Evolutionary conservation across 2,113 vertebrate genomes (phyloP).

Genomic region (Suncus etruscus): DNA sequence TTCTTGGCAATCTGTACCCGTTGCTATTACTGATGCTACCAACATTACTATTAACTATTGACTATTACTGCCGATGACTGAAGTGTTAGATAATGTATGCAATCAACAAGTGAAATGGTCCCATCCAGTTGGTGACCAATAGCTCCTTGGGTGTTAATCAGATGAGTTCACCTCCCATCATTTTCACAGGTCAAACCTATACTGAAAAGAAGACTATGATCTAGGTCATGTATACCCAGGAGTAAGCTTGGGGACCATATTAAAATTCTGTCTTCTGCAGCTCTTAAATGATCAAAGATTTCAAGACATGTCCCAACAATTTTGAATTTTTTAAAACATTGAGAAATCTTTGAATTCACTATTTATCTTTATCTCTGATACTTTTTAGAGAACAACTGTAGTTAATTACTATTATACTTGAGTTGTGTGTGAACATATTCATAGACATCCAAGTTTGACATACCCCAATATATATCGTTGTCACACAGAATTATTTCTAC

Average conservation of each 20-base stretch:
- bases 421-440: conserved; percentile 17
- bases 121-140: not conserved
- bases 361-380: not conserved
- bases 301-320: not conserved
- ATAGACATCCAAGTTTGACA: not conserved
- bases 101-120: not conserved
- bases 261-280: not conserved
- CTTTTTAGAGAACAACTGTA: conserved; percentile 6
- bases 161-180: not conserved
- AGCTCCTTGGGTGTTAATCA: not conserved
- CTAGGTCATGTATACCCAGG: not conserved
- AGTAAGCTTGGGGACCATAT: not conserved
- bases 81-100: not conserved
- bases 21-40: not conserved
- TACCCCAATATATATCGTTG: not conserved
- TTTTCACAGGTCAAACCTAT: not conserved
- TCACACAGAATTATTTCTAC: conserved; percentile 20
- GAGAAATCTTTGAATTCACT: conserved; percentile 40
- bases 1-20: not conserved
- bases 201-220: not conserved
- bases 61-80: not conserved
- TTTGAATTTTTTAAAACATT: not conserved
- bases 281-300: not conserved
- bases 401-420: not conserved
- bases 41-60: not conserved